Evolutionary conservation across 2,797 vertebrate species (phyloP).

Genomic region (Urocyon cinereoargenteus): DNA sequence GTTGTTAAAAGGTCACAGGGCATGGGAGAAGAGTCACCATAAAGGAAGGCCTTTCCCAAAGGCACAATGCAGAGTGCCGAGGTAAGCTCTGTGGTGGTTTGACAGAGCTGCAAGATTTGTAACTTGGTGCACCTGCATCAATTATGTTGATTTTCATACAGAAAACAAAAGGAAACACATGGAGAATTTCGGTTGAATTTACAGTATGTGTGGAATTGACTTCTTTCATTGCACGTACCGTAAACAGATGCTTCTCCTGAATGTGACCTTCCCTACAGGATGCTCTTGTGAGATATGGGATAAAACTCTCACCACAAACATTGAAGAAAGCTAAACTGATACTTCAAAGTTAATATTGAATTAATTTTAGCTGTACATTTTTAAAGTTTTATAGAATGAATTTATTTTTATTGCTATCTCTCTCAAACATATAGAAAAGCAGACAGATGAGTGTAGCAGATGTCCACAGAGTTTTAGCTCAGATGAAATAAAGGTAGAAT

Average conservation of each 20-base stretch:
- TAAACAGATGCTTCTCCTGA: slow-evolving; percentile 35
- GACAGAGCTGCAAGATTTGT: neutral
- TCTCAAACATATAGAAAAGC: neutral
- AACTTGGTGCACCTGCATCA: slow-evolving; percentile 59
- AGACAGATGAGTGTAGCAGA: neutral
- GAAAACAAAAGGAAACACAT: slow-evolving; percentile 12
- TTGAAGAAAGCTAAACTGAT: neutral
- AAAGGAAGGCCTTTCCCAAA: neutral
- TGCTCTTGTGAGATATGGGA: neutral
- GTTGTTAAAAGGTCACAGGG: neutral
- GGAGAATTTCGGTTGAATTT: slow-evolving; percentile 43
- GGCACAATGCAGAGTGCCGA: neutral
- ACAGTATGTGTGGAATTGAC: neutral
- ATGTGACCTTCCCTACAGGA: neutral
- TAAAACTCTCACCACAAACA: neutral
- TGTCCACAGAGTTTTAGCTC: neutral
- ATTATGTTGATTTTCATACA: neutral
- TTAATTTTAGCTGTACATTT: neutral
- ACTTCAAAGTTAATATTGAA: neutral
- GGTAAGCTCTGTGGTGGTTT: neutral
- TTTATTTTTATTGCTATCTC: neutral
- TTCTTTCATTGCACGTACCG: neutral
- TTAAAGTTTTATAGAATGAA: neutral
- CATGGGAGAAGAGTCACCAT: neutral
- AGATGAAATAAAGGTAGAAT: neutral